A percentile compares a stretch with the other conserved stretches of the same genome.
Evolutionary conservation across 2,797 vertebrate species (phyloP).

Genomic region (Hafferia zeledoni): DNA sequence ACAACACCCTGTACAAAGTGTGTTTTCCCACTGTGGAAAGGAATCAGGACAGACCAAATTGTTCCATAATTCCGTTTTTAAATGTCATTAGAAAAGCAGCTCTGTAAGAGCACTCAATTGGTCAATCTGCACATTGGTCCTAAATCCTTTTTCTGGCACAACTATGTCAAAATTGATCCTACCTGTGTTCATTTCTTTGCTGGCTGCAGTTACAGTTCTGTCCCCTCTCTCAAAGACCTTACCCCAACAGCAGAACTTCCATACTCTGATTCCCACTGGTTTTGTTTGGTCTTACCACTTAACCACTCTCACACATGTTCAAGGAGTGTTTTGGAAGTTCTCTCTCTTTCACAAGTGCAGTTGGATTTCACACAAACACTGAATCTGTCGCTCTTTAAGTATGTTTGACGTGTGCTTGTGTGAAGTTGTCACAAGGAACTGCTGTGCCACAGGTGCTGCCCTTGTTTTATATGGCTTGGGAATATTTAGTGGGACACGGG

Average conservation of each 20-base stretch:
- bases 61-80: neutral
- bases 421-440: neutral
- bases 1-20: rapidly evolving
- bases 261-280: neutral
- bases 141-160: neutral
- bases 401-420: neutral
- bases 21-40: neutral
- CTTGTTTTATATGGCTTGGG: neutral
- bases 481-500: neutral
- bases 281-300: neutral
- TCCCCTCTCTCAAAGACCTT: neutral
- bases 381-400: neutral
- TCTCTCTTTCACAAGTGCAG: rapidly evolving
- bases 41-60: rapidly evolving
- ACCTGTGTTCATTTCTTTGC: neutral
- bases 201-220: neutral
- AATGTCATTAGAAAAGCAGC: neutral
- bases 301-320: rapidly evolving
- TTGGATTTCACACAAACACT: neutral
- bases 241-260: neutral
- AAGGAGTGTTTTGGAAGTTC: neutral
- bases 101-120: rapidly evolving
- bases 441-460: neutral
- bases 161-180: neutral
- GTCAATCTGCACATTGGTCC: neutral